Evolutionary conservation across 2,113 vertebrate genomes (phyloP).

Genomic region (Phaethornis superciliosus): DNA sequence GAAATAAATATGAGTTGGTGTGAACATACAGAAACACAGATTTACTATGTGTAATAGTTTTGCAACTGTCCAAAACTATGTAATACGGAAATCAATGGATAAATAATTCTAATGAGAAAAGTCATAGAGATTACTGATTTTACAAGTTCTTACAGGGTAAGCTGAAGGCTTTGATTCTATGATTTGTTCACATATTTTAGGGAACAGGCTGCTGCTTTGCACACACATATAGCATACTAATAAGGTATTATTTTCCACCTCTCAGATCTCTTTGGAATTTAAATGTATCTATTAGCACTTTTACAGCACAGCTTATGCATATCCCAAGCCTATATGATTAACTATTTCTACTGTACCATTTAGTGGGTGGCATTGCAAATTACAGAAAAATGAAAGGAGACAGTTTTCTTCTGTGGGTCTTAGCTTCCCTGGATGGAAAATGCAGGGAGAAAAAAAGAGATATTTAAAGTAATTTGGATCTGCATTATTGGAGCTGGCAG

Average conservation of each 20-base stretch:
- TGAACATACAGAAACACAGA: neutral
- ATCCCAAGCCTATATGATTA: conserved; percentile 13
- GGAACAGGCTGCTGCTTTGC: conserved; percentile 28
- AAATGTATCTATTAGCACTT: conserved; percentile 52
- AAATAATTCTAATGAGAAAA: conserved; percentile 29
- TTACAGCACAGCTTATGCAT: conserved; percentile 26
- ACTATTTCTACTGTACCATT: conserved; percentile 19
- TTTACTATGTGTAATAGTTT: neutral
- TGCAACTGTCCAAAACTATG: neutral
- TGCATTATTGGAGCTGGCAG: neutral
- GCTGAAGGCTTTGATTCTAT: conserved; percentile 2
- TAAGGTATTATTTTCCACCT: conserved; percentile 38
- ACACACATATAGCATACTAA: conserved; percentile 51
- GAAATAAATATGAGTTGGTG: neutral
- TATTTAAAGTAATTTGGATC: neutral
- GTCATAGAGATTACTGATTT: neutral
- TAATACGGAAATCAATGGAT: neutral
- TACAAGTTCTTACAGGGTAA: neutral
- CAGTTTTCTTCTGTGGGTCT: conserved; percentile 6
- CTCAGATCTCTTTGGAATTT: conserved; percentile 48
- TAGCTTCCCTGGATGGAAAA: neutral
- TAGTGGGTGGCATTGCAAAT: conserved; percentile 34
- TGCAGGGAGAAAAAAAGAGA: neutral
- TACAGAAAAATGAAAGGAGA: neutral
- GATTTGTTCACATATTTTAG: conserved; percentile 18